Conservation (phyloP, 1,140 invertebrate genomes). For the Caenorhabditis remanei region DNA sequence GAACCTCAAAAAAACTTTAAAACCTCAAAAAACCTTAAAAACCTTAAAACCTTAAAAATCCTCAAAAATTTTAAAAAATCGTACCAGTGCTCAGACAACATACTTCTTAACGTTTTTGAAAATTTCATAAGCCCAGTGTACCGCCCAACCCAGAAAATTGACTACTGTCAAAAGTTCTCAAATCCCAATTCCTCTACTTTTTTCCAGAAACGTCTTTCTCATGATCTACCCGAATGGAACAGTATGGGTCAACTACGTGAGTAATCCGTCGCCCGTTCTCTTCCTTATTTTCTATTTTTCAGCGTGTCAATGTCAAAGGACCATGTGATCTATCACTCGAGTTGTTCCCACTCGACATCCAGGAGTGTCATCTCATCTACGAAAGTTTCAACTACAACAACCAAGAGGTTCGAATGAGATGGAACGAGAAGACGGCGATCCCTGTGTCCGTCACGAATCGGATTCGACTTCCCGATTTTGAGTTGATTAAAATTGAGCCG, state of each 20-base stretch:
- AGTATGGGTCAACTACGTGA: slow-evolving; percentile 77
- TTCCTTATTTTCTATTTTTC: slow-evolving; percentile 13
- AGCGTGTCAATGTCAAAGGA: slow-evolving; percentile 77
- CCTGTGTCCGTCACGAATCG: slow-evolving; percentile 72
- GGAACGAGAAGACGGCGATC: slow-evolving; percentile 70
- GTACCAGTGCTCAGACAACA: too few relatives aligned
- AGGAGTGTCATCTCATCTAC: slow-evolving; percentile 76
- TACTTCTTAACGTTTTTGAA: too few relatives aligned
- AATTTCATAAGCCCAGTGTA: too few relatives aligned
- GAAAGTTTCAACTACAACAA: slow-evolving; percentile 78
- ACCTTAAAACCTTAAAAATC: too few relatives aligned
- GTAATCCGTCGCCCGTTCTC: not conserved
- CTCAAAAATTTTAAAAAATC: too few relatives aligned
- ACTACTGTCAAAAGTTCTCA: too few relatives aligned
- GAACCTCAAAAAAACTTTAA: too few relatives aligned
- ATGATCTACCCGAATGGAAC: slow-evolving; percentile 77
- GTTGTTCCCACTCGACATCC: slow-evolving; percentile 74
- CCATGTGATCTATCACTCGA: slow-evolving; percentile 73
- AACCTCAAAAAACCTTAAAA: too few relatives aligned
- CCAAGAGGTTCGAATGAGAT: slow-evolving; percentile 77
- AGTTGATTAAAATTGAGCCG: slow-evolving; percentile 73
- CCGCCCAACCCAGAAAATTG: too few relatives aligned
- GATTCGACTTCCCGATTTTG: slow-evolving; percentile 75
- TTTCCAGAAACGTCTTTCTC: slow-evolving; percentile 74
- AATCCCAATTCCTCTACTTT: too few relatives aligned